A percentile compares a stretch with the other conserved stretches of the same genome.
phyloP scores from a whole-genome alignment of 2,797 vertebrate genomes.

The Myotis myotis region DNA sequence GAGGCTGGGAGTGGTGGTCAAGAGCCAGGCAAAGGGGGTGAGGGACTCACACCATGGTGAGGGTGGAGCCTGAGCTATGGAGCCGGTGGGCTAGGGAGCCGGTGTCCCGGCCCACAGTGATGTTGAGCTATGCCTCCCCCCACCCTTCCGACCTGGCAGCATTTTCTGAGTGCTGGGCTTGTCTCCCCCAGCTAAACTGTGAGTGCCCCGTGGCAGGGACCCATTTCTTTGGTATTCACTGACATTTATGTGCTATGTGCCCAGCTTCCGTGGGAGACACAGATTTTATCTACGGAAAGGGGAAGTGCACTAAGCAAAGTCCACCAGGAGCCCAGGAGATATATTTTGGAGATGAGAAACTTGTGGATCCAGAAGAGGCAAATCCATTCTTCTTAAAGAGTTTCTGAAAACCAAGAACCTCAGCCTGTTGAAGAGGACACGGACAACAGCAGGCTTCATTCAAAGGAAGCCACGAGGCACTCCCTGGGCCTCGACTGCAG shows the following conservation, averaged over 20 bases:
- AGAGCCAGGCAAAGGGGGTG: neutral
- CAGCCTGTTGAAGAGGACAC: conserved; percentile 59
- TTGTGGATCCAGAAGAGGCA: conserved; percentile 79
- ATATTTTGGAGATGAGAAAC: conserved; percentile 80
- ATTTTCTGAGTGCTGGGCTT: conserved; percentile 70
- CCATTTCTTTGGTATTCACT: conserved; percentile 69
- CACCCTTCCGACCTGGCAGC: neutral
- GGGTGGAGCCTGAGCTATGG: neutral
- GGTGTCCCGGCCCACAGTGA: neutral
- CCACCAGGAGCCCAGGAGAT: conserved; percentile 26
- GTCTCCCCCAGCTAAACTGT: conserved; percentile 75
- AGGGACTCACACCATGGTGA: neutral
- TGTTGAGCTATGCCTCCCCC: conserved; percentile 58
- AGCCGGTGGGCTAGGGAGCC: conserved; percentile 24
- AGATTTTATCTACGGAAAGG: conserved; percentile 69
- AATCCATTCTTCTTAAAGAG: conserved; percentile 92
- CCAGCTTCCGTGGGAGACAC: conserved; percentile 72
- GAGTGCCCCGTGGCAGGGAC: conserved; percentile 65
- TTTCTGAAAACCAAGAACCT: conserved; percentile 88
- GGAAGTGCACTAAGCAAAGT: conserved; percentile 37
- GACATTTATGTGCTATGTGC: conserved; percentile 73
- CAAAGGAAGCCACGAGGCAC: conserved; percentile 39
- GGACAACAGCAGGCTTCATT: neutral
- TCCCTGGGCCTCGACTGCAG: neutral
- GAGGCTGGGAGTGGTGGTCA: neutral